Conservation (phyloP, 2,797 vertebrate genomes). For the Cyclura pinguis region DNA sequence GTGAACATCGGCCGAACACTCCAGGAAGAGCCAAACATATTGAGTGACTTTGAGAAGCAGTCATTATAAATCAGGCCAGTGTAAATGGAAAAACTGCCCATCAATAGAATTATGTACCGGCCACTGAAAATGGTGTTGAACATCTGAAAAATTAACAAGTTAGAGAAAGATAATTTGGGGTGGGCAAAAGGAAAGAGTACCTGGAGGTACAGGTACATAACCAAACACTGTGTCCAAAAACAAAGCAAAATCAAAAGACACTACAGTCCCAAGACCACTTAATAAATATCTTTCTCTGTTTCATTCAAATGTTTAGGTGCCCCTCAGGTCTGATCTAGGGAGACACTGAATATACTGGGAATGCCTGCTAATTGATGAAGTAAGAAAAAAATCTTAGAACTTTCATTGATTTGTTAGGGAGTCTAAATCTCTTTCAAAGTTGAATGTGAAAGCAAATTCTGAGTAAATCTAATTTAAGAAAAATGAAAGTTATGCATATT, state of each 20-base stretch:
- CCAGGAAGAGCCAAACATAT: conserved; percentile 95
- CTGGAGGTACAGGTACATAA: neutral
- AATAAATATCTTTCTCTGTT: neutral
- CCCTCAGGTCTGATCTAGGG: neutral
- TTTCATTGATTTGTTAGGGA: neutral
- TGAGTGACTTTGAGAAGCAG: conserved; percentile 97
- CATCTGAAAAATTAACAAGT: conserved; percentile 81
- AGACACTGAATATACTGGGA: neutral
- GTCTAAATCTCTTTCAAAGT: neutral
- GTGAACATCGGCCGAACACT: conserved; percentile 93
- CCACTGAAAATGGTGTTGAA: conserved; percentile 95
- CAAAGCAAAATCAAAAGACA: neutral
- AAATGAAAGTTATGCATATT: neutral
- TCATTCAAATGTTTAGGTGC: neutral
- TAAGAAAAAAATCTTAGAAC: neutral
- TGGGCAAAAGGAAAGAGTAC: neutral
- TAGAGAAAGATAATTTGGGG: neutral
- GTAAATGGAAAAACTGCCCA: conserved; percentile 96
- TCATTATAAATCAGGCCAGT: conserved; percentile 98
- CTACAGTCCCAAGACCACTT: neutral
- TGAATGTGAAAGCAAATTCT: neutral
- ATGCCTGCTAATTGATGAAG: neutral
- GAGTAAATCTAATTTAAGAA: neutral
- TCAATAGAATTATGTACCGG: conserved; percentile 96
- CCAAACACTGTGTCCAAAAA: neutral